These are phyloP conservation scores for Carassius carassius DNA, from an alignment of 2,113 vertebrate species.

Conservation along the genomic window DNA sequence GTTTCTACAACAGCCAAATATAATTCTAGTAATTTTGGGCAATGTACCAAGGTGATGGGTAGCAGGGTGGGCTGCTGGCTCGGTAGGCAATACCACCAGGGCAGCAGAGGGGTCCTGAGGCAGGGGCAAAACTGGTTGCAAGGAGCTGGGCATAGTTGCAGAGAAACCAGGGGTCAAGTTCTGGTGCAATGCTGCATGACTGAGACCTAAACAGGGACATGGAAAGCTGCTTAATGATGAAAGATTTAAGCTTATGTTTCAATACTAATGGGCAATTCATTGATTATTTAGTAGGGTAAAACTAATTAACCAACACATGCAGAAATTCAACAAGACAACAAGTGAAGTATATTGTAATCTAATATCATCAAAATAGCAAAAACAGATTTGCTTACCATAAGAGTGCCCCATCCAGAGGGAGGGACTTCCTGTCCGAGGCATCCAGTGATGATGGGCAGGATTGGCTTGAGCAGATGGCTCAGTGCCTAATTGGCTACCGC, in stretches of 20 bases:
- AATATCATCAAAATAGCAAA: background rate
- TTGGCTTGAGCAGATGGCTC: constrained; percentile 82
- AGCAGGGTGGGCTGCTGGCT: constrained; percentile 81
- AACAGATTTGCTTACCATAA: constrained; percentile 79
- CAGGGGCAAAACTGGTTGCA: constrained; percentile 90
- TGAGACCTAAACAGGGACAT: constrained; percentile 76
- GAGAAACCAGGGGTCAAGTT: constrained; percentile 89
- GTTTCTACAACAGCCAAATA: background rate
- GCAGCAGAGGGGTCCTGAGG: constrained; percentile 87
- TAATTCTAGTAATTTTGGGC: background rate
- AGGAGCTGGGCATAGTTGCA: constrained; percentile 83
- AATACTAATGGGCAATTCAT: background rate
- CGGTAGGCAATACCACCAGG: constrained; percentile 91
- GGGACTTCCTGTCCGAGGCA: constrained; percentile 93
- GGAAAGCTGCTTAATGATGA: background rate
- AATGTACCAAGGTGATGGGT: constrained; percentile 84
- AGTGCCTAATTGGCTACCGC: constrained; percentile 82
- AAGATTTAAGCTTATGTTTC: constrained; percentile 1
- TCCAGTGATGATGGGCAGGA: constrained; percentile 89
- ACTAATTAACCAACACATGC: constrained; percentile 1
- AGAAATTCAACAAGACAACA: background rate
- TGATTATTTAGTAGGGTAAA: constrained; percentile 9
- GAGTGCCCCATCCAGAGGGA: constrained; percentile 97
- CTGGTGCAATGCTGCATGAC: constrained; percentile 87
- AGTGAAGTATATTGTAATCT: background rate